phyloP scores from a whole-genome alignment of 1,140 invertebrate genomes.

The Hormaphis cornu region DNA sequence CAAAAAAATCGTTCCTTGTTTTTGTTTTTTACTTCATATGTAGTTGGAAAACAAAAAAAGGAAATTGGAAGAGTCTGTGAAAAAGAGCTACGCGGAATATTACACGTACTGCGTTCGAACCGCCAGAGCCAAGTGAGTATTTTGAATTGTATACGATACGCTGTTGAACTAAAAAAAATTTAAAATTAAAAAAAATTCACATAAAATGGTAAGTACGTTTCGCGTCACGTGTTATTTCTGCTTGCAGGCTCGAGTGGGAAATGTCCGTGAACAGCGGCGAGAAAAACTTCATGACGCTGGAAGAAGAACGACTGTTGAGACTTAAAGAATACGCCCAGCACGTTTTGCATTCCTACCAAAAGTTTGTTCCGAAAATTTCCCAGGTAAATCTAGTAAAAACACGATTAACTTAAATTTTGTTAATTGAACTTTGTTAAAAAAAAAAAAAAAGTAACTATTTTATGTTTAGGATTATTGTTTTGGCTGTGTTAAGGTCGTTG shows the following conservation, averaged over 20 bases:
- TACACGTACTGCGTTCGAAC: slow-evolving; percentile 81
- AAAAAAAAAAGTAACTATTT: too few relatives aligned
- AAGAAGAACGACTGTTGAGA: slow-evolving; percentile 77
- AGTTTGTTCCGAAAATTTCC: slow-evolving; percentile 61
- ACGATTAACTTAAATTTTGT: too few relatives aligned
- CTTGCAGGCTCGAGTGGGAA: slow-evolving; percentile 78
- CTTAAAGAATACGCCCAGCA: slow-evolving; percentile 67
- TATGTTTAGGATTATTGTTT: too few relatives aligned
- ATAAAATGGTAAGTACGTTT: neutral
- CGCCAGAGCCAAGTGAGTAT: slow-evolving; percentile 64
- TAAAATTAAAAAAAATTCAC: neutral
- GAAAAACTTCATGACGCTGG: slow-evolving; percentile 61
- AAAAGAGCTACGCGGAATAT: slow-evolving; percentile 86
- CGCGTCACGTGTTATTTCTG: neutral
- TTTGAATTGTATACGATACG: neutral
- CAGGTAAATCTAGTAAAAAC: slow-evolving; percentile 35
- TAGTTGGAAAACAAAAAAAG: slow-evolving; percentile 76
- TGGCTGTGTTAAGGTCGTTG: too few relatives aligned
- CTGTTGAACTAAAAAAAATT: neutral
- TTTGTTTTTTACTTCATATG: too few relatives aligned
- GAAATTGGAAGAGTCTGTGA: slow-evolving; percentile 80
- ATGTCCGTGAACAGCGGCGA: slow-evolving; percentile 69
- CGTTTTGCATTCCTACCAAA: slow-evolving; percentile 66
- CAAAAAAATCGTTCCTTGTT: neutral
- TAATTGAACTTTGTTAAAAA: too few relatives aligned